A percentile compares a stretch with the other conserved stretches of the same genome.
Conservation (phyloP, 2,888 invertebrate species). For the Pandemis heparana region DNA sequence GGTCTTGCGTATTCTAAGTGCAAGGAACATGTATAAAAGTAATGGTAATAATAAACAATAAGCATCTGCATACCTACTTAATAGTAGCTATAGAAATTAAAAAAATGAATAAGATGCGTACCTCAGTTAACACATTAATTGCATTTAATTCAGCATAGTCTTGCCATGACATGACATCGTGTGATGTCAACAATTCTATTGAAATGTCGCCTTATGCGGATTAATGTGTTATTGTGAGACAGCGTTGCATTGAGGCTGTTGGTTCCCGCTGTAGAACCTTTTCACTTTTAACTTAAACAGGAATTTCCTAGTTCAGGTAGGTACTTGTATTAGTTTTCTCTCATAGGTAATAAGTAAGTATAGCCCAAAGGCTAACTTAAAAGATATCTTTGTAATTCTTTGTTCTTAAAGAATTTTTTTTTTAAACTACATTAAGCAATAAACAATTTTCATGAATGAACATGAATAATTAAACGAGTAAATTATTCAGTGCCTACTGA, state of each 20-base stretch:
- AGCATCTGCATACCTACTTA: not conserved
- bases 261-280: not conserved
- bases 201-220: slow-evolving; percentile 39
- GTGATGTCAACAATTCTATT: slow-evolving; percentile 45
- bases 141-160: slow-evolving; percentile 11
- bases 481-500: too few relatives aligned
- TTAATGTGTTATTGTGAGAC: slow-evolving; percentile 25
- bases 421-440: too few relatives aligned
- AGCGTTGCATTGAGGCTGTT: slow-evolving; percentile 9
- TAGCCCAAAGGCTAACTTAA: too few relatives aligned
- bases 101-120: not conserved
- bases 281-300: not conserved
- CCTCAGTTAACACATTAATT: slow-evolving; percentile 5
- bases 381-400: too few relatives aligned
- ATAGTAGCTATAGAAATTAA: not conserved
- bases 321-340: too few relatives aligned
- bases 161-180: slow-evolving; percentile 11
- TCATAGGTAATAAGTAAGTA: too few relatives aligned
- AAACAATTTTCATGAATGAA: too few relatives aligned
- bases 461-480: too few relatives aligned
- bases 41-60: too few relatives aligned
- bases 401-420: not conserved
- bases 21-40: too few relatives aligned
- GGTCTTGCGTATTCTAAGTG: too few relatives aligned
- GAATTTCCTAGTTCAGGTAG: too few relatives aligned